Base-by-base conservation (phyloP, 2,797 vertebrate species). In the Danio aesculapii region DNA sequence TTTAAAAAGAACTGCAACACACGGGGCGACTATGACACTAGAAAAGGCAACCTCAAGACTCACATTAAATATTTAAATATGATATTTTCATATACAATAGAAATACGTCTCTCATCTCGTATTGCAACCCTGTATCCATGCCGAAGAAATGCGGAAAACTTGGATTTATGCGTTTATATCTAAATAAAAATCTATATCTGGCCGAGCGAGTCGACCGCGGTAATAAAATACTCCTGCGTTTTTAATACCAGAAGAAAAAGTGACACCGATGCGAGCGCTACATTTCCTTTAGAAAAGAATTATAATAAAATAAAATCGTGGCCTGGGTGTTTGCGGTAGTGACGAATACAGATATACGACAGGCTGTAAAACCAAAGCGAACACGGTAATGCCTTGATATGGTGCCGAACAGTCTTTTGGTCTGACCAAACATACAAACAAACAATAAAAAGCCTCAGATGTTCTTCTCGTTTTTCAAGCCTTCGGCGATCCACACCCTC, bases 141-240 rank as follows among this genome's bases (percentile, higher is more conserved):
- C 90, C 85, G 84, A 88, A 87, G 3, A 85, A 90, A 87, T 87
- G 84, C 88, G 85, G 75, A 84, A 68, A 88, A 83, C 84, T 88
- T 85, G 80, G 86, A 70, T 79, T 84, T 88, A 84, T 87, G 84
- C 83, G 85, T 89, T 84, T 85, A 77, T 92, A 93, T 85, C 92
- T 94, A 92, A 93, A 93, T 94, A 30, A 94, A 92, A 91, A 91
- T 92, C 89, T 90, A 84, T 92, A 86, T 88, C 83, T 83, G 86
- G 88, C 70, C 44, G 86, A 89, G 72, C 55, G 52, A 55, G 52
- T 44, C 62, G 62, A 64, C 21, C 73, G 58, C 62, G 39, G 77
- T 80, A 75, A 67, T 71, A 81, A 83, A 85, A 82, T 81, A 75
- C 78, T 83, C 61, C 67, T 81, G 84, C 72, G 77, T 5, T 49